Evolutionary conservation across 2,797 vertebrate genomes (phyloP).

Genomic region (Sparidentex hasta): DNA sequence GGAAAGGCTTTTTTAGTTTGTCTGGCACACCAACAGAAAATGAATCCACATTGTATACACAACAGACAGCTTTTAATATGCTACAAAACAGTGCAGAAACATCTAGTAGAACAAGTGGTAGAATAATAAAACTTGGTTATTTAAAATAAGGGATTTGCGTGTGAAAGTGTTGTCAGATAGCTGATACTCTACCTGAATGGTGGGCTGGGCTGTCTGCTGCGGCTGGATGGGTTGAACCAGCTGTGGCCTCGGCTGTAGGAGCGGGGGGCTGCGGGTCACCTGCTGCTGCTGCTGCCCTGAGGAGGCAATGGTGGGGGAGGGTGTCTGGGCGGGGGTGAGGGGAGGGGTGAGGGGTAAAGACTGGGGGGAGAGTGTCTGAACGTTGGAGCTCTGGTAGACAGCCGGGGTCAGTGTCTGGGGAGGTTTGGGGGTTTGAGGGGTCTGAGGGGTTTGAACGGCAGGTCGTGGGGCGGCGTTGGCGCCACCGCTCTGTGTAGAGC

Average conservation of each 20-base stretch:
- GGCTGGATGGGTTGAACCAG: conserved; percentile 82
- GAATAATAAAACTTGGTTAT: not conserved
- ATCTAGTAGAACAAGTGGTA: not conserved
- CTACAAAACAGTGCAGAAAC: not conserved
- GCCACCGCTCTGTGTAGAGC: conserved; percentile 54
- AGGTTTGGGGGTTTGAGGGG: conserved; percentile 49
- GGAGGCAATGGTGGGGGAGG: conserved; percentile 54
- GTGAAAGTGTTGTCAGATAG: conserved; percentile 12
- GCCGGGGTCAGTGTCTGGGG: conserved; percentile 62
- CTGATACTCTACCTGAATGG: conserved; percentile 73
- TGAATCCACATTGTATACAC: not conserved
- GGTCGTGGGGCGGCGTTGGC: conserved; percentile 38
- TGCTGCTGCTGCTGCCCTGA: conserved; percentile 76
- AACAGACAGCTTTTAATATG: conserved; percentile 11
- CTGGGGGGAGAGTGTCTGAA: conserved; percentile 69
- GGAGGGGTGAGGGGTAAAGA: conserved; percentile 80
- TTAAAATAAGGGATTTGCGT: not conserved
- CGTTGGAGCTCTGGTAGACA: conserved; percentile 65
- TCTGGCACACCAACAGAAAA: conserved; percentile 18
- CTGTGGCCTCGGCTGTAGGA: conserved; percentile 86
- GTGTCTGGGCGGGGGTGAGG: conserved; percentile 79
- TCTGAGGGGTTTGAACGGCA: conserved; percentile 43
- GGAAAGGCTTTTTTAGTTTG: conserved; percentile 32
- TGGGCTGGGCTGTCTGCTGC: conserved; percentile 73
- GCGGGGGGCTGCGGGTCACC: conserved; percentile 82